Percentiles rank a stretch among this genome's conserved stretches.
phyloP scores from a whole-genome alignment of 2,113 vertebrate genomes.

The Nannobrachium achirus region DNA sequence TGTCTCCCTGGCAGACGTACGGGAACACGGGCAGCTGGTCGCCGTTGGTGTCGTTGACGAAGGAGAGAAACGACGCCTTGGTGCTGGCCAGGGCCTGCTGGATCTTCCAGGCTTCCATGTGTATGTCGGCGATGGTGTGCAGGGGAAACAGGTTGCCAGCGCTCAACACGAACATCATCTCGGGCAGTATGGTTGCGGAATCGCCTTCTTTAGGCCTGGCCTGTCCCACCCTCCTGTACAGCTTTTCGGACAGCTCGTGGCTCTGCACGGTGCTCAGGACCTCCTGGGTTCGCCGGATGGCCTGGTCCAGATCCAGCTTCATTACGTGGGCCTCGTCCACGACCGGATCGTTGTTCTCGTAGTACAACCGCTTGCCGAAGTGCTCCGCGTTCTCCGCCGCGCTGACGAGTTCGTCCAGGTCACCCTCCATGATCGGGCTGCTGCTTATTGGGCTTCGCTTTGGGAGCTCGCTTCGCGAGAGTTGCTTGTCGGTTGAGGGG shows the following conservation, averaged over 20 bases:
- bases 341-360: not conserved
- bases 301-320: not conserved
- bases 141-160: not conserved
- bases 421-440: not conserved
- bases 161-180: not conserved
- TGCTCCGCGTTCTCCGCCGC: not conserved
- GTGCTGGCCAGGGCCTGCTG: not conserved
- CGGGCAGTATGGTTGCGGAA: not conserved
- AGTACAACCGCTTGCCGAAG: not conserved
- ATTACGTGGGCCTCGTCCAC: not conserved
- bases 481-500: not conserved
- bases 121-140: not conserved
- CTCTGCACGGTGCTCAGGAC: not conserved
- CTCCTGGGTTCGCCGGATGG: not conserved
- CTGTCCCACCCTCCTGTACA: not conserved
- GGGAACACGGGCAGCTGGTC: not conserved
- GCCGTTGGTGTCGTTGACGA: not conserved
- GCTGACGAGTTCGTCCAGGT: not conserved
- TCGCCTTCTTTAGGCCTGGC: not conserved
- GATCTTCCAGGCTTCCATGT: slow-evolving; percentile 1
- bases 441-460: no score
- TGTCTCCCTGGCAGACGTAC: not conserved
- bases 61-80: not conserved
- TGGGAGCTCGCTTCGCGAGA: not conserved
- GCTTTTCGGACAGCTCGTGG: not conserved